phyloP scores from a whole-genome alignment of 2,888 invertebrate genomes.

The Gastracanthus pulcherrimus region DNA sequence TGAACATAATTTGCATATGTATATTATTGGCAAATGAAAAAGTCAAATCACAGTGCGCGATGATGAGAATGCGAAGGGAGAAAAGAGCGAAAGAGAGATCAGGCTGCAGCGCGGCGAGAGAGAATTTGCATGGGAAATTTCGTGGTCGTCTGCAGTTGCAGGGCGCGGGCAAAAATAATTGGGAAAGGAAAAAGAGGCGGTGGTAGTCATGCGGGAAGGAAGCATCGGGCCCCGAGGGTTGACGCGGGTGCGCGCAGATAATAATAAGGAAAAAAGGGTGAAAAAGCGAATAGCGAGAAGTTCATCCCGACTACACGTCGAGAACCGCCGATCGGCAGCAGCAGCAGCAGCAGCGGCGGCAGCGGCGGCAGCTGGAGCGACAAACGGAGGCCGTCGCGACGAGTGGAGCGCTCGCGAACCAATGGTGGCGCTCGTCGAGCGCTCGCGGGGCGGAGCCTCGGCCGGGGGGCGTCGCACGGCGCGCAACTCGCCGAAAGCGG shows the following conservation, averaged over 20 bases:
- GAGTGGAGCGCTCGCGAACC: background rate
- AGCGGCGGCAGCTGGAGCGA: background rate
- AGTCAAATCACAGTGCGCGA: constrained; percentile 31
- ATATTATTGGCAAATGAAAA: constrained; percentile 54
- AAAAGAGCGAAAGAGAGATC: background rate
- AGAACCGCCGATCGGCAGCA: no score
- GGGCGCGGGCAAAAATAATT: constrained; percentile 43
- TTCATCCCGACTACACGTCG: no score
- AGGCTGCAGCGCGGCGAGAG: background rate
- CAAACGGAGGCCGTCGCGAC: background rate
- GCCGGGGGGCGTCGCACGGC: background rate
- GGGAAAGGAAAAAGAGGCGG: constrained; percentile 36
- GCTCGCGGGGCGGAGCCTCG: background rate
- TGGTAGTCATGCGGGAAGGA: constrained; percentile 42
- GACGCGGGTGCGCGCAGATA: constrained; percentile 23
- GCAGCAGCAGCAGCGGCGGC: background rate
- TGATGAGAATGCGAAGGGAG: constrained; percentile 20
- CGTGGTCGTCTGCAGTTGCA: background rate
- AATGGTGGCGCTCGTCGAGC: background rate
- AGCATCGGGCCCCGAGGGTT: constrained; percentile 24
- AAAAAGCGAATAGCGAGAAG: no score
- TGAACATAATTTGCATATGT: constrained; percentile 43
- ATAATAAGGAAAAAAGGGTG: constrained; percentile 29
- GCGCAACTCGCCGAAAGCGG: background rate
- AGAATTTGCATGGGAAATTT: constrained; percentile 55